Base-by-base conservation (phyloP, 2,888 invertebrate genomes). In the Lapara coniferarum region DNA sequence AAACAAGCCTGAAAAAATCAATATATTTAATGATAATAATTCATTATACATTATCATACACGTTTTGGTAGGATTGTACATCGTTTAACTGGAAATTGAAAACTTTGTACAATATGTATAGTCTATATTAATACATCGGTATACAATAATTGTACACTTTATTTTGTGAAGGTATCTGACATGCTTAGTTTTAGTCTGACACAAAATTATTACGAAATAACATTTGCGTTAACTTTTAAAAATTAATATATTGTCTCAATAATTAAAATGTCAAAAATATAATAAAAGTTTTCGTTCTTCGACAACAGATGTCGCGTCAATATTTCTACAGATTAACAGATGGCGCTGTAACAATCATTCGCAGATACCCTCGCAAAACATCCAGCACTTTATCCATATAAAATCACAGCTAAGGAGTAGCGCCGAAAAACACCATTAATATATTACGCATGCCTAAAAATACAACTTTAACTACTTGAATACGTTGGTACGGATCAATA, bases 21-120 rank as follows among this genome's bases (percentile, higher is more conserved):
- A 84, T 87, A 86, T 87, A 88, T 89, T 87, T 89, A 88, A 83
- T 88, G 80, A 80, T 80, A 78, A 76, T 81, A 81, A 81, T 77
- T 63, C 63, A 46, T 63, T 49, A 63, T 63, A 78, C 75, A 82
- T 73, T 81, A 81, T 81, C 82, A 81, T 82, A 87, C 82, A 86
- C 19, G 37, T 46, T 25, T 70, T 74, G 69, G 70, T 67, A 74
- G 68, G 71, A 71, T 66, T 73, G 70, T 69, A 74, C 67, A 53
- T 72, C n/a, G 49, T 63, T 59, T 63, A 63, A 63, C 46, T 49
- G 63, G 63, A 63, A 63, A 63, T 49, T 49, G 49, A 63, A 63
- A 77, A 71, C 77, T 80, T 78, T 82, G 75, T 83, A 83, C 81
- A 84, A 71, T 75, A 78, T 74, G 68, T 73, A 70, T 73, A 74